phyloP scores from a whole-genome alignment of 2,113 vertebrate genomes.

The Oophaga pumilio region DNA sequence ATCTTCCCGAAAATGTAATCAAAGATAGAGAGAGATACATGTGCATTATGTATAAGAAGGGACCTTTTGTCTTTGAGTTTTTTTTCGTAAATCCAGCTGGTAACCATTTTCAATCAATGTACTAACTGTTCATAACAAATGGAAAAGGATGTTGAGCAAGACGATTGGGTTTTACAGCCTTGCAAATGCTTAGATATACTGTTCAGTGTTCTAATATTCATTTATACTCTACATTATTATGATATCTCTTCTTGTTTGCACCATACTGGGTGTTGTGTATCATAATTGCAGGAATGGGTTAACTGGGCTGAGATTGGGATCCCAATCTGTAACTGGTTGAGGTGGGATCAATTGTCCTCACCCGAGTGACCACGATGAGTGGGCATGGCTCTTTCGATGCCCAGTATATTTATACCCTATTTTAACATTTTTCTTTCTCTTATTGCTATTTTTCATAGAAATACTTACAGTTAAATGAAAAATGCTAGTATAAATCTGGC shows the following conservation, averaged over 20 bases:
- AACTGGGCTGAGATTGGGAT: not conserved
- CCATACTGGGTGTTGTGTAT: not conserved
- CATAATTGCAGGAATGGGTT: not conserved
- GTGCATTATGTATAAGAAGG: constrained; percentile 21
- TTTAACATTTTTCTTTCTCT: too few species aligned
- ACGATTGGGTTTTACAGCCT: not conserved
- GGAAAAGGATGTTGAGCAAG: not conserved
- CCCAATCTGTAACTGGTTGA: not conserved
- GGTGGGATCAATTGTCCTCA: not conserved
- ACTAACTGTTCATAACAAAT: not conserved
- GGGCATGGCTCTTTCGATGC: too few species aligned
- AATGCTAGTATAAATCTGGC: too few species aligned
- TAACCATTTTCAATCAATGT: constrained; percentile 7
- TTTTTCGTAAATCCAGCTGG: not conserved
- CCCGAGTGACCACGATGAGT: too few species aligned
- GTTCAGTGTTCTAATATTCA: not conserved
- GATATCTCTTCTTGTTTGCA: not conserved
- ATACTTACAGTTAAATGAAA: too few species aligned
- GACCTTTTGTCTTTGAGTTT: constrained; percentile 23
- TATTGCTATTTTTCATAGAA: too few species aligned
- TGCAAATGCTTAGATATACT: not conserved
- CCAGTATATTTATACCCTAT: too few species aligned
- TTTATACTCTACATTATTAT: not conserved
- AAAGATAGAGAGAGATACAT: not conserved
- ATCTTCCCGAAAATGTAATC: constrained; percentile 15